A percentile compares a stretch with the other conserved stretches of the same genome.
phyloP scores from a whole-genome alignment of 2,888 invertebrate genomes.

The Agrilus mali region DNA sequence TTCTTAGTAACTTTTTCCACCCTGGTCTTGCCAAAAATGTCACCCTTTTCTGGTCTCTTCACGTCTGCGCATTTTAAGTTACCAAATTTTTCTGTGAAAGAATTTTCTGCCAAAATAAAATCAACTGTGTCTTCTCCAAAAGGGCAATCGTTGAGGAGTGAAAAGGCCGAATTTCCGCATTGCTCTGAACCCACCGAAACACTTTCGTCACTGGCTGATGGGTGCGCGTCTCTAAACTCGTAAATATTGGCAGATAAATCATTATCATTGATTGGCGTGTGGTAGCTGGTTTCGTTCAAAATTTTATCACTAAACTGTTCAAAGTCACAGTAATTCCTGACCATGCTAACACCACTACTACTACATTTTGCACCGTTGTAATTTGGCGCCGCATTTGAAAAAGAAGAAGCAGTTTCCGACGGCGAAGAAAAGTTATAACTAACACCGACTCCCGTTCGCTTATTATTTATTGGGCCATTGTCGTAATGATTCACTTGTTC shows the following conservation, averaged over 20 bases:
- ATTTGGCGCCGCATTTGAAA: background rate
- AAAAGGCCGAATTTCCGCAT: constrained; percentile 5
- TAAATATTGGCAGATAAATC: too few species aligned
- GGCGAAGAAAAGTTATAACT: too few species aligned
- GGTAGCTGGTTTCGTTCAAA: constrained; percentile 8
- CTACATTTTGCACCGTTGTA: background rate
- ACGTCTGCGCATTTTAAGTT: too few species aligned
- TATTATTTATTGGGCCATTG: too few species aligned
- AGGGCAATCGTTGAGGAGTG: constrained; percentile 15
- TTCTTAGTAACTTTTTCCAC: too few species aligned
- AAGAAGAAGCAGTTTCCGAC: too few species aligned
- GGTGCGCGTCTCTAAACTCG: background rate
- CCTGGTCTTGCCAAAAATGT: too few species aligned
- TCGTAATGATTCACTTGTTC: too few species aligned
- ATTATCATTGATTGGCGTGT: constrained; percentile 9
- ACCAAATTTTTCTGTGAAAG: too few species aligned
- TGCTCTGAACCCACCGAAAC: constrained; percentile 8
- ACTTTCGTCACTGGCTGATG: constrained; percentile 13
- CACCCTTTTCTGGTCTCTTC: too few species aligned
- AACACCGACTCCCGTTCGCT: too few species aligned
- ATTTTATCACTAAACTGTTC: constrained; percentile 4
- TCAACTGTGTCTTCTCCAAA: constrained; percentile 22
- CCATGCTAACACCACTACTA: background rate
- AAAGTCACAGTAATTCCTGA: constrained; percentile 9
- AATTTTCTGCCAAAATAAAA: constrained; percentile 20